phyloP scores from a whole-genome alignment of 35 echinoderm and acorn worm genomes.

The Chiridota heheva region DNA sequence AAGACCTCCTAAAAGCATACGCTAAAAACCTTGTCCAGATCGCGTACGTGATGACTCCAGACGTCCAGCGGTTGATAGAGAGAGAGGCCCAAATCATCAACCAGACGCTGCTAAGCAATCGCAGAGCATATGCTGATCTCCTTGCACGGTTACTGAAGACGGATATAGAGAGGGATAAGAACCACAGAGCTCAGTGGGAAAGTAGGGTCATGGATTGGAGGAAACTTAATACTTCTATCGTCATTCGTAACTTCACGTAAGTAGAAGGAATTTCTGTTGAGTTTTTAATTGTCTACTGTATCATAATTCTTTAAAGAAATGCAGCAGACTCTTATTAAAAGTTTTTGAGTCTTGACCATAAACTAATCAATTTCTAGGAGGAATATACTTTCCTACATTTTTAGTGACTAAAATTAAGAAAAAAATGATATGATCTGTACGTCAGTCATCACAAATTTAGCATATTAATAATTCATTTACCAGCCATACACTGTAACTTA shows the following conservation, averaged over 20 bases:
- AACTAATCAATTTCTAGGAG: neutral
- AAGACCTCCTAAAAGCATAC: conserved; percentile 70
- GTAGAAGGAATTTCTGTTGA: conserved; percentile 5
- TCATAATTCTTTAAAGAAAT: neutral
- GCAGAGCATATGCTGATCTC: conserved; percentile 83
- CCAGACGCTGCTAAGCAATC: conserved; percentile 80
- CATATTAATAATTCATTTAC: no score
- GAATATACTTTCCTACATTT: neutral
- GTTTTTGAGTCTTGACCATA: neutral
- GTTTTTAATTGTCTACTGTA: no score
- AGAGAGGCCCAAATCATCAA: conserved; percentile 94
- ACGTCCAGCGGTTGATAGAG: conserved; percentile 83
- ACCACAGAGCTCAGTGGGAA: conserved; percentile 77
- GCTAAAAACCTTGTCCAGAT: conserved; percentile 87
- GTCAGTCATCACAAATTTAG: no score
- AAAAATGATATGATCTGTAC: no score
- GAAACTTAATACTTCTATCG: conserved; percentile 79
- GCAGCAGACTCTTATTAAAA: neutral
- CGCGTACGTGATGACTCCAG: conserved; percentile 88
- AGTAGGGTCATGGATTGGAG: conserved; percentile 80
- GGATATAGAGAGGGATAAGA: conserved; percentile 93
- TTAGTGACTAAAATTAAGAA: neutral
- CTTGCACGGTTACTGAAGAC: conserved; percentile 82
- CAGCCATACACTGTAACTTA: no score
- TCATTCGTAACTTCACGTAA: conserved; percentile 80